A percentile compares a stretch with the other conserved stretches of the same genome.
Conservation (phyloP, 2,888 invertebrate genomes). For the Lomographa bimaculata region DNA sequence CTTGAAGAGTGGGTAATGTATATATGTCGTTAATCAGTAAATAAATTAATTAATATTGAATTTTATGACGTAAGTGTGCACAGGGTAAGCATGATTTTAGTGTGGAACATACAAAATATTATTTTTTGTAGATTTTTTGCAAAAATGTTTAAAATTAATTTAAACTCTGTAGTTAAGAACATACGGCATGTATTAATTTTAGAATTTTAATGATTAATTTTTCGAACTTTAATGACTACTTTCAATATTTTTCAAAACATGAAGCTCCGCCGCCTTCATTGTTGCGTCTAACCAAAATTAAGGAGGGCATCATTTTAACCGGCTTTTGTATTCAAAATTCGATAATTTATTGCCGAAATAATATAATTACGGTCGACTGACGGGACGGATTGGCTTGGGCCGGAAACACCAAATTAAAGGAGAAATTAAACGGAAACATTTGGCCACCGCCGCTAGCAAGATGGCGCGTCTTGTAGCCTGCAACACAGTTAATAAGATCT, state of each 20-base stretch:
- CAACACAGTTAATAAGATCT: constrained; percentile 10
- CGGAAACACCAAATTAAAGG: constrained; percentile 81
- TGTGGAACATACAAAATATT: too few relatives aligned
- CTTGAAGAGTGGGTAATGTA: too few relatives aligned
- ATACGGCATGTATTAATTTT: too few relatives aligned
- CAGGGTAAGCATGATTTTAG: too few relatives aligned
- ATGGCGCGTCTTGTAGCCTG: constrained; percentile 61
- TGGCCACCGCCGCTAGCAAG: constrained; percentile 81
- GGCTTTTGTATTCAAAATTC: constrained; percentile 79
- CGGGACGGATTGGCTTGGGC: constrained; percentile 79
- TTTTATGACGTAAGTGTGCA: too few relatives aligned
- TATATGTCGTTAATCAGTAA: too few relatives aligned
- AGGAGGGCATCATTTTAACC: constrained; percentile 68
- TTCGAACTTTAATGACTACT: not conserved
- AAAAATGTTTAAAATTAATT: too few relatives aligned
- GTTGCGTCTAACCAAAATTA: constrained; percentile 70
- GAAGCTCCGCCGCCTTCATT: constrained; percentile 39
- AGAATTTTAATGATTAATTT: too few relatives aligned
- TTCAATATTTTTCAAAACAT: constrained; percentile 13
- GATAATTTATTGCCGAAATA: constrained; percentile 84
- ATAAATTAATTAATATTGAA: too few relatives aligned
- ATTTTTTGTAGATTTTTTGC: too few relatives aligned
- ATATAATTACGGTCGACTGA: constrained; percentile 81
- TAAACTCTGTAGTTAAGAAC: too few relatives aligned
- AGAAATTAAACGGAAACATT: constrained; percentile 84